Evolutionary conservation across 2,888 invertebrate genomes (phyloP), one percentile per base, ranked within the genome.

Genomic region (Ariolimax columbianus): DNA sequence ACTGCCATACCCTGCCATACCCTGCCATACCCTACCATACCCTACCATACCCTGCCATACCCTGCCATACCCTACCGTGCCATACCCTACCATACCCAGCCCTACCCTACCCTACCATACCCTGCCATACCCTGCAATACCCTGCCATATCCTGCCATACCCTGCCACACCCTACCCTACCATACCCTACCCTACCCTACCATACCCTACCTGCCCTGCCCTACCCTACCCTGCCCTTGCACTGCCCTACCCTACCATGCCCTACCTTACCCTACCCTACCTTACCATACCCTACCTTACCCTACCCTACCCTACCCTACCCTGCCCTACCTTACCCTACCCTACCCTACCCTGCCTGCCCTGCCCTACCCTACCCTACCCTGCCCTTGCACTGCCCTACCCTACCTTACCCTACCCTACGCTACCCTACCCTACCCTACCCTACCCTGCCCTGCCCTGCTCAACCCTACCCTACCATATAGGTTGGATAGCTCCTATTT

Each of bases 351-450:
- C 7, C 30, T 77, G 33, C 77, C 17, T 77, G 51, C n/a, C 59
- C 36, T 55, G n/a, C n/a, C 77, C 30, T 55, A 55, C n/a, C 11
- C 47, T 77, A 43, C 11, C 77, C 47, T 77, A 43, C n/a, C 33
- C 1, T 55, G 0, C 30, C 55, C 17, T 77, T 55, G 30, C 59
- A 26, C n/a, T 77, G 30, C 55, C 36, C 43, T 47, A 47, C 75
- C n/a, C 43, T 30, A 75, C 75, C 19, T 43, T 47, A 75, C 75
- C 26, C 19, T 72, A 72, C 72, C 26, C 33, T 36, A 72, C 72
- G 6, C 9, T 40, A 72, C 72, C 1, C 33, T 40, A 68, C 68
- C 26, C 23, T 33, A 68, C 68, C 26, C 23, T 33, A 72, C 72
- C 26, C 33, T n/a, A 72, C 72, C 30, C 7, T 72, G 33, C 72